Evolutionary conservation across 2,888 invertebrate genomes (phyloP), one percentile per base, ranked within the genome.

Genomic region (Dione juno): DNA sequence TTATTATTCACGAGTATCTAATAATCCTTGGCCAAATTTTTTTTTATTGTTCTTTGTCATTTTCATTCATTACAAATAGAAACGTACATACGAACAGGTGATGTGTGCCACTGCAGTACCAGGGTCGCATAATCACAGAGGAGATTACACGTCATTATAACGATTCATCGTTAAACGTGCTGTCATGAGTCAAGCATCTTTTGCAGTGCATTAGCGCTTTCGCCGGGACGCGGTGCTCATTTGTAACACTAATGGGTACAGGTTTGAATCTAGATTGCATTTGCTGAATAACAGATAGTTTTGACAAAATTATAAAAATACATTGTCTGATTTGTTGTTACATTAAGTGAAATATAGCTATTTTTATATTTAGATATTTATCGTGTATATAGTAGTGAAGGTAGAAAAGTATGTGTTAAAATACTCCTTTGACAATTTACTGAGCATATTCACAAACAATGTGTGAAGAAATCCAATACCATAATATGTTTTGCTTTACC

Each of bases 71-170:
- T 40, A 57, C 16, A 57, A 57, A 57, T 37, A 54, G n/a, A 57
- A 10, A 16, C 9, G 3, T 37, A 65, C 54, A 52, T 41, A 64
- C 45, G 66, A 71, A 83, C 86, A 85, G 83, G 83, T 85, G 83
- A 83, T 81, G 78, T 82, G 81, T 81, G 81, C 82, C 80, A 82
- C 81, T 74, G 73, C 70, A 68, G 74, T 83, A 87, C 86, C 76
- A 84, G 85, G 86, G 75, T 72, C 66, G 67, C 85, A 86, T 84
- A 77, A 79, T 65, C 71, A 72, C 64, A 64, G 70, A 77, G 77
- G 80, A 80, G 79, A 78, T 82, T 77, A 75, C 70, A 71, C 77
- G 74, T 81, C 78, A 80, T 80, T 80, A 80, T 79, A 75, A 76
- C 76, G 77, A 79, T 80, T 80, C 77, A 80, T 79, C 79, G 63